Conservation (phyloP, 2,888 invertebrate genomes). For the Dryobotodes eremita region DNA sequence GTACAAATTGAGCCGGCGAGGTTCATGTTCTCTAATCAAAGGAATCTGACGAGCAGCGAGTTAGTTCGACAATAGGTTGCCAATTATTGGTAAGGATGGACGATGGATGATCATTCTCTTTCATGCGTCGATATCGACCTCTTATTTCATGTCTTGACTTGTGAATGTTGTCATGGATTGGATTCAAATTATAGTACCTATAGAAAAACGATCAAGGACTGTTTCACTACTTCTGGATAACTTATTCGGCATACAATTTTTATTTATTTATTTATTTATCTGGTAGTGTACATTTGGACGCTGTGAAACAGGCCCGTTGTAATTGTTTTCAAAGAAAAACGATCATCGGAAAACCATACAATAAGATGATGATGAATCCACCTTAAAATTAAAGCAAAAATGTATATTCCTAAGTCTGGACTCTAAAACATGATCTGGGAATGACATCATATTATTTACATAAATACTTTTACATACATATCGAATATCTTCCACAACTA, state of each 20-base stretch:
- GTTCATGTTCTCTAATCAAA: slow-evolving; percentile 83
- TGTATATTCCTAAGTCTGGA: slow-evolving; percentile 41
- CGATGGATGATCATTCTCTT: slow-evolving; percentile 62
- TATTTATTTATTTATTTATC: neutral
- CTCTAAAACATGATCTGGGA: slow-evolving; percentile 56
- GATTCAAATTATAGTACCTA: neutral
- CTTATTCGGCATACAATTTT: neutral
- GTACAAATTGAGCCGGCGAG: slow-evolving; percentile 88
- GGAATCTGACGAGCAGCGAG: slow-evolving; percentile 84
- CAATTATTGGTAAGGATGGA: slow-evolving; percentile 86
- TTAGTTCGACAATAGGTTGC: slow-evolving; percentile 81
- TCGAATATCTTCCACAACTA: slow-evolving; percentile 56
- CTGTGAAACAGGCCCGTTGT: neutral
- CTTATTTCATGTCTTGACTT: slow-evolving; percentile 64
- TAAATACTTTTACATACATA: slow-evolving; percentile 56
- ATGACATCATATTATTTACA: slow-evolving; percentile 61
- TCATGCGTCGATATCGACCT: slow-evolving; percentile 74
- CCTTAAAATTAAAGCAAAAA: slow-evolving; percentile 7
- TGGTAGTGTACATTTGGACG: neutral
- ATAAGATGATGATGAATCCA: slow-evolving; percentile 7
- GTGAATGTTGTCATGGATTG: slow-evolving; percentile 35
- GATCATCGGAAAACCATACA: neutral
- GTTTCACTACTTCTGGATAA: too few relatives aligned
- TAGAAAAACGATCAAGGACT: too few relatives aligned
- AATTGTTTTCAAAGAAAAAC: neutral